These are phyloP conservation scores for Prochilodus magdalenae DNA, from an alignment of 2,113 vertebrate species.

Conservation along the genomic window DNA sequence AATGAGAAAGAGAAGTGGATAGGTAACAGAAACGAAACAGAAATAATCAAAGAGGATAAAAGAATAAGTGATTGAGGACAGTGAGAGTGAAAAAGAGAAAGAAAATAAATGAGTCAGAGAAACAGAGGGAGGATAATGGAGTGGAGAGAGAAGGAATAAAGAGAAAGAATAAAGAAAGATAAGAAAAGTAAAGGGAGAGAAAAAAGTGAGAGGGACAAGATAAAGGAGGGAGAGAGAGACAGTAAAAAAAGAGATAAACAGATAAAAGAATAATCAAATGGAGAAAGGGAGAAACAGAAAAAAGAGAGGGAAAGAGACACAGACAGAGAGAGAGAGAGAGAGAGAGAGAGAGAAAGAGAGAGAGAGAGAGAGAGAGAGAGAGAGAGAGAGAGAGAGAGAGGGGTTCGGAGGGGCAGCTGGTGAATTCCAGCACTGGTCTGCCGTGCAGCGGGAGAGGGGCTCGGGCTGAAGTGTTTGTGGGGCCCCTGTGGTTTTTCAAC, in stretches of 20 bases:
- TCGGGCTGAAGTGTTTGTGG: slow-evolving; percentile 72
- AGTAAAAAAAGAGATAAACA: slow-evolving; percentile 19
- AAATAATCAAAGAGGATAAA: not conserved
- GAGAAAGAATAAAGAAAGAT: not conserved
- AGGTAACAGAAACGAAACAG: not conserved
- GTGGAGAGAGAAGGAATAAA: not conserved
- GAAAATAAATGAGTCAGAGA: slow-evolving; percentile 5
- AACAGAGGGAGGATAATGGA: not conserved
- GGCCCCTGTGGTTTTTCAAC: slow-evolving; percentile 77
- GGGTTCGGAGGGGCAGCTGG: slow-evolving; percentile 55
- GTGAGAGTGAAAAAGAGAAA: no score
- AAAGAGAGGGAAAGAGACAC: slow-evolving; percentile 7
- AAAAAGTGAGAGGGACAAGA: not conserved
- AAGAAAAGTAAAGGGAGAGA: slow-evolving; percentile 11
- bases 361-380: slow-evolving; percentile 9
- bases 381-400: slow-evolving; percentile 31
- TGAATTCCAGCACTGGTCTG: slow-evolving; percentile 61
- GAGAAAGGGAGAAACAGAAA: slow-evolving; percentile 32
- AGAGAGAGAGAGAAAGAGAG: slow-evolving; percentile 32
- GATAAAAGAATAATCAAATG: slow-evolving; percentile 24
- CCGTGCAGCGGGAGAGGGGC: slow-evolving; percentile 62
- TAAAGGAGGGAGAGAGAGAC: slow-evolving; percentile 33
- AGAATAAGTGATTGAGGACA: no score
- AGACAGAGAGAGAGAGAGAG: slow-evolving; percentile 30
- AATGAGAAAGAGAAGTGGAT: not conserved